Percentiles rank a stretch among this genome's conserved stretches.
Conservation (phyloP, 2,797 vertebrate genomes). For the Peromyscus attwateri region DNA sequence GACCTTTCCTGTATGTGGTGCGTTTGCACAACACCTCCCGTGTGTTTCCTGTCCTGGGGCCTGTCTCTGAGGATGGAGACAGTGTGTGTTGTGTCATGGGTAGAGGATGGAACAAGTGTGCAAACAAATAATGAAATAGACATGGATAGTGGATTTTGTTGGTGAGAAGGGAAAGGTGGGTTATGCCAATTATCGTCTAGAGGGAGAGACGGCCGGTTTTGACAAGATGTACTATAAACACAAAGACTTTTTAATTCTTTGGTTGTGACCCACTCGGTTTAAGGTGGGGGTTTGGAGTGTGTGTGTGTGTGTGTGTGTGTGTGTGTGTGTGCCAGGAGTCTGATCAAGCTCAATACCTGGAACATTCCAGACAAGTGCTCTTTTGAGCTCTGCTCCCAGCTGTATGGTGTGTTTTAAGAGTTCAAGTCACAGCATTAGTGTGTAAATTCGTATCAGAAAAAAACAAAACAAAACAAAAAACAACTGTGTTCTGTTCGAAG, state of each 20-base stretch:
- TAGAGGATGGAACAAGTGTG: background rate
- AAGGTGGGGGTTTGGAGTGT: background rate
- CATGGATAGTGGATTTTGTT: background rate
- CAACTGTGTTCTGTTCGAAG: background rate
- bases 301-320: no score
- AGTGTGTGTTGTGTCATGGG: background rate
- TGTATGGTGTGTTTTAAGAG: background rate
- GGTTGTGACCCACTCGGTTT: background rate
- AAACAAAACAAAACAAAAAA: background rate
- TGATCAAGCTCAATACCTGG: background rate
- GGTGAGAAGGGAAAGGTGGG: background rate
- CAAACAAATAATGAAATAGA: background rate
- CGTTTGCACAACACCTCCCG: background rate
- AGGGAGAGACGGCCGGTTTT: background rate
- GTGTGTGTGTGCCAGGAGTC: background rate
- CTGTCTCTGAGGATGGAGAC: background rate
- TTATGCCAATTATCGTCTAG: background rate
- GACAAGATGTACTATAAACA: background rate
- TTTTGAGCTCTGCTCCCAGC: no score
- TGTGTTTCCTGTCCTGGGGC: background rate
- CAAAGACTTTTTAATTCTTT: background rate
- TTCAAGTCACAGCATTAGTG: background rate
- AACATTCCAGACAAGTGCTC: background rate
- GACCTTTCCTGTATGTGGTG: fast-evolving
- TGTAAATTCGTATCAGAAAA: background rate